Conservation (phyloP, 2,113 vertebrate genomes). For the Hiodon alosoides region DNA sequence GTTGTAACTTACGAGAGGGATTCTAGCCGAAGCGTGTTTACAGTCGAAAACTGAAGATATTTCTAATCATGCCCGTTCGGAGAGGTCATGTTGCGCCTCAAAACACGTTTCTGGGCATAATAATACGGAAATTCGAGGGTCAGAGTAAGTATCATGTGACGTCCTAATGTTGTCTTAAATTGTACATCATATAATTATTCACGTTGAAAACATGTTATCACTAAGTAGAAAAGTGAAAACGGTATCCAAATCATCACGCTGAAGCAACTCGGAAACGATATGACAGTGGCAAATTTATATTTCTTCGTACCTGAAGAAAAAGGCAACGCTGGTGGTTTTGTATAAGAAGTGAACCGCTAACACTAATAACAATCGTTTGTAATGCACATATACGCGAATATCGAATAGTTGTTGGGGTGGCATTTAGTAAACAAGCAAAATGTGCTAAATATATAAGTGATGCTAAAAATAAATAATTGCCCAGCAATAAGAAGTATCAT, state of each 20-base stretch:
- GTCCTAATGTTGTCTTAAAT: too few species aligned
- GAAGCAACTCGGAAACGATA: conserved; percentile 8
- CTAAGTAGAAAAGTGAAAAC: neutral
- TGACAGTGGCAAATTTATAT: neutral
- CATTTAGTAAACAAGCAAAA: too few species aligned
- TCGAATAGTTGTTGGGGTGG: too few species aligned
- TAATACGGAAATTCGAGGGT: conserved; percentile 99
- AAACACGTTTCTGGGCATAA: conserved; percentile 96
- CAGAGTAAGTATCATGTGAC: conserved; percentile 83
- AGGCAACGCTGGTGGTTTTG: neutral
- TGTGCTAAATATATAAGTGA: too few species aligned
- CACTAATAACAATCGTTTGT: conserved; percentile 4
- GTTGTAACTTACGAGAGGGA: conserved; percentile 68
- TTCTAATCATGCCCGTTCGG: conserved; percentile 91
- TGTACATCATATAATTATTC: neutral
- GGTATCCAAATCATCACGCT: neutral
- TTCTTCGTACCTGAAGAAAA: conserved; percentile 4
- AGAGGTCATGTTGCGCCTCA: conserved; percentile 98
- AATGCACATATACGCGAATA: too few species aligned
- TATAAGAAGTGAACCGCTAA: neutral
- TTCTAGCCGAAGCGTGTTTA: conserved; percentile 44
- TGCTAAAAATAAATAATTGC: too few species aligned
- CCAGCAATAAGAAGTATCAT: too few species aligned
- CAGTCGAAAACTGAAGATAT: conserved; percentile 56
- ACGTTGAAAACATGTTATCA: neutral